A percentile compares a stretch with the other conserved stretches of the same genome.
These are phyloP conservation scores for Syngnathus floridae DNA, from an alignment of 2,113 vertebrate species.

Conservation along the genomic window DNA sequence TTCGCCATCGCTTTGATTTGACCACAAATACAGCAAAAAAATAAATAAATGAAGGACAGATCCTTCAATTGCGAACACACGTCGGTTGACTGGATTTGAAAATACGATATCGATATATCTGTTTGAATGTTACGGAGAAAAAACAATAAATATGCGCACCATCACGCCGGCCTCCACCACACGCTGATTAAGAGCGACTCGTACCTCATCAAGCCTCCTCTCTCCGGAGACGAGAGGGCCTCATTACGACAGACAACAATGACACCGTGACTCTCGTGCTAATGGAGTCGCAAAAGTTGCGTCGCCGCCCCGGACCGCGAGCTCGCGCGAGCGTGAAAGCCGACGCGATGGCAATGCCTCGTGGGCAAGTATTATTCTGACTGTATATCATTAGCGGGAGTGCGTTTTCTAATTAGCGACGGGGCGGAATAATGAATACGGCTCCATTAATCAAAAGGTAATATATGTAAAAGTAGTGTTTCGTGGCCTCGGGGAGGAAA, in stretches of 20 bases:
- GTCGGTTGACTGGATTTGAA: neutral
- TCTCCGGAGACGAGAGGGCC: slow-evolving; percentile 54
- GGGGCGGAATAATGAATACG: slow-evolving; percentile 79
- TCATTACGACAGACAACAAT: slow-evolving; percentile 64
- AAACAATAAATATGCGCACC: neutral
- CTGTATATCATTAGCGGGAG: slow-evolving; percentile 74
- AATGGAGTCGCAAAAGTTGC: slow-evolving; percentile 49
- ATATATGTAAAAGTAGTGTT: slow-evolving; percentile 79
- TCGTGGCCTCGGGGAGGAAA: slow-evolving; percentile 69
- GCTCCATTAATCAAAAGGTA: slow-evolving; percentile 81
- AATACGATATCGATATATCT: neutral
- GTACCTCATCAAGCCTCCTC: slow-evolving; percentile 56
- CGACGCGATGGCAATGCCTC: slow-evolving; percentile 66
- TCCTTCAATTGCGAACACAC: no score
- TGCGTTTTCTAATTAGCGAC: slow-evolving; percentile 77
- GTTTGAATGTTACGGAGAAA: neutral
- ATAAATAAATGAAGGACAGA: no score
- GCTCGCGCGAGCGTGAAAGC: slow-evolving; percentile 50
- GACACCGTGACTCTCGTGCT: slow-evolving; percentile 65
- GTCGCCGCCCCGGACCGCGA: slow-evolving; percentile 37
- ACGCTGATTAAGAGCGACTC: slow-evolving; percentile 62
- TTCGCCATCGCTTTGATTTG: no score
- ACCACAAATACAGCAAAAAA: no score
- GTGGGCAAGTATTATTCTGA: slow-evolving; percentile 76
- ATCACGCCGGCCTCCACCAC: neutral